Evolutionary conservation across 2,113 vertebrate species (phyloP), one percentile per base, ranked within the genome.

Genomic region (Larimichthys polyactis): DNA sequence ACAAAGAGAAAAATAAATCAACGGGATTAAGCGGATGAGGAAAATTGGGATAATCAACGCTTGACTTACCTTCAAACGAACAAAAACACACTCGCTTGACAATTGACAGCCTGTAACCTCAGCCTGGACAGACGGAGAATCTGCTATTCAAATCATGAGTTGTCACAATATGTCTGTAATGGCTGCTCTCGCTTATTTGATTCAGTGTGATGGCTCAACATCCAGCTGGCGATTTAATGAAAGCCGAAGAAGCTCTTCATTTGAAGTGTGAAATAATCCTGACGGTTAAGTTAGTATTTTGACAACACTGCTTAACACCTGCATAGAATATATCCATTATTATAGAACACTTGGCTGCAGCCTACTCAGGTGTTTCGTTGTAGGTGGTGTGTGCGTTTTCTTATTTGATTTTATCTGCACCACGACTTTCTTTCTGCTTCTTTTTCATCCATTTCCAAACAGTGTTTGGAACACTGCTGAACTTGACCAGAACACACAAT

Each of bases 221-320:
- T 16, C 43, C 43, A 24, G 14, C 9, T 3, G 44, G 52, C 19
- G 49, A 54, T 69, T 15, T 54, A 52, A 71, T 44, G 40, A 71
- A 46, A 44, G 40, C 4, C 57, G n/a, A 44, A 57, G 9, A 68
- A 20, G 49, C 27, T 36, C 66, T 52, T 68, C 17, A 68, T 20
- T 32, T 68, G 19, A 58, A 29, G 70, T 72, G 70, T 72, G 55
- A 72, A 48, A 48, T 29, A 59, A 14, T 59, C n/a, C 8, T 72
- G 40, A 48, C 69, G 57, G 68, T 57, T 55, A 71, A 24, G 32
- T 36, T 43, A 22, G 52, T 71, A 44, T 71, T 71, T 58, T 71
- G n/a, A 22, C 32, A 43, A 71, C 68, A 40, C 51, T 55, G 49
- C 20, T 36, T 55, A 16, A 44, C 69, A 71, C 20, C 36, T 58